Evolutionary conservation across 1,140 invertebrate genomes (phyloP).

Genomic region (Epicauta chinensis): DNA sequence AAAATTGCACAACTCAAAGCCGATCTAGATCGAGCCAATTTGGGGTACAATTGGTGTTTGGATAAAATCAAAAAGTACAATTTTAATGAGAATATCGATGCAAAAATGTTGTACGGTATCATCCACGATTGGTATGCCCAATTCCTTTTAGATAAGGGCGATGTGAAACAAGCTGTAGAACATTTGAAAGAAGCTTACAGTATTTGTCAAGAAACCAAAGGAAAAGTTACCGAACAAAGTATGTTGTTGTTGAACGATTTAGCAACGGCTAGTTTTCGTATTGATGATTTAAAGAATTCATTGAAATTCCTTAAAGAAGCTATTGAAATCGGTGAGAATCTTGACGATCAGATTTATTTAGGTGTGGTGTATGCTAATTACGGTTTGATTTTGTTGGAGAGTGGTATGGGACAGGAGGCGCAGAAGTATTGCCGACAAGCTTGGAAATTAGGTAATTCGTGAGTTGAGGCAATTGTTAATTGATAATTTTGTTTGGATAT

Average conservation of each 20-base stretch:
- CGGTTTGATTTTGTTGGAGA: slow-evolving; percentile 70
- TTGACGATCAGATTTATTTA: slow-evolving; percentile 60
- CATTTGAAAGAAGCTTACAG: slow-evolving; percentile 65
- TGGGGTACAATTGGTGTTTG: slow-evolving; percentile 73
- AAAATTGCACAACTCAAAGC: slow-evolving; percentile 60
- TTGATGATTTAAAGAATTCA: slow-evolving; percentile 61
- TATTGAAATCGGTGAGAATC: slow-evolving; percentile 55
- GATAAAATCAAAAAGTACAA: slow-evolving; percentile 56
- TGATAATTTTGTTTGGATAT: slow-evolving; percentile 30
- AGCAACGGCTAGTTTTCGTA: slow-evolving; percentile 63
- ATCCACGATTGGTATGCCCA: slow-evolving; percentile 77
- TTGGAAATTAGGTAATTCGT: slow-evolving; percentile 54
- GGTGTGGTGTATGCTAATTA: slow-evolving; percentile 76
- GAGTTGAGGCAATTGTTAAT: slow-evolving; percentile 26
- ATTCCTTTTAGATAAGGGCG: slow-evolving; percentile 59
- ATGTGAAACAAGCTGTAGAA: slow-evolving; percentile 57
- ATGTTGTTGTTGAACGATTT: slow-evolving; percentile 80
- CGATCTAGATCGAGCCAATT: slow-evolving; percentile 58
- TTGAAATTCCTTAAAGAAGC: slow-evolving; percentile 66
- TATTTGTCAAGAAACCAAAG: slow-evolving; percentile 58
- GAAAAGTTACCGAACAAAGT: slow-evolving; percentile 62
- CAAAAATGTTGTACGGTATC: slow-evolving; percentile 63
- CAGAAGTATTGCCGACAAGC: slow-evolving; percentile 64
- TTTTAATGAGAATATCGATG: slow-evolving; percentile 42
- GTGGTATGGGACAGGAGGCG: slow-evolving; percentile 62